These are phyloP conservation scores for Orius insidiosus DNA, from an alignment of 1,140 invertebrate genomes.

Conservation along the genomic window DNA sequence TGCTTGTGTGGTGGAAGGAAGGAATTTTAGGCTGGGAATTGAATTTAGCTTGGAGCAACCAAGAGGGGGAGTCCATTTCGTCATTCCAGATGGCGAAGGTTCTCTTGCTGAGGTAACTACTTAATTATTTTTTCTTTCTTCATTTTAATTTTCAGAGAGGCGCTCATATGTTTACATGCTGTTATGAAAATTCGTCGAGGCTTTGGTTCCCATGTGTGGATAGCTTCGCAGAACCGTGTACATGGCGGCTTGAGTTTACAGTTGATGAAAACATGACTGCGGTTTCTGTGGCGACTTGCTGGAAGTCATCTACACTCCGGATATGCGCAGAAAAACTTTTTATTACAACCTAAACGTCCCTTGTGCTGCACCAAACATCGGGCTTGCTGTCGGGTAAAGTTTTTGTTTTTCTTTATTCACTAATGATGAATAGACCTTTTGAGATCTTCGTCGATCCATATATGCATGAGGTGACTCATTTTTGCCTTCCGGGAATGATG, in stretches of 20 bases:
- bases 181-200: conserved; percentile 76
- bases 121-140: too few relatives aligned
- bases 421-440: conserved; percentile 85
- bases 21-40: conserved; percentile 63
- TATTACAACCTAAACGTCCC: conserved; percentile 82
- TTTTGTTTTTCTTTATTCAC: conserved; percentile 12
- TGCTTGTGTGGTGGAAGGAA: conserved; percentile 64
- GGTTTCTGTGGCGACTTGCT: conserved; percentile 87
- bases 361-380: conserved; percentile 89
- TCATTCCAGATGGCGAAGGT: conserved; percentile 67
- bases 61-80: conserved; percentile 88
- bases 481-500: conserved; percentile 77
- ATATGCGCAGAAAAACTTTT: conserved; percentile 82
- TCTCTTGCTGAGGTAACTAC: conserved; percentile 44
- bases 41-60: conserved; percentile 91
- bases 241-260: conserved; percentile 94
- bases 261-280: conserved; percentile 88
- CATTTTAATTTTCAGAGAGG: conserved; percentile 39
- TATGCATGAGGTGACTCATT: conserved; percentile 97
- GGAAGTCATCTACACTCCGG: conserved; percentile 82
- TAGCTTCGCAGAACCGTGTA: conserved; percentile 88
- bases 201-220: conserved; percentile 98
- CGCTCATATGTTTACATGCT: conserved; percentile 88
- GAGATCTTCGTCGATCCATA: conserved; percentile 91
- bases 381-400: conserved; percentile 72